phyloP scores from a whole-genome alignment of 2,888 invertebrate genomes.

The Sisyra terminalis region DNA sequence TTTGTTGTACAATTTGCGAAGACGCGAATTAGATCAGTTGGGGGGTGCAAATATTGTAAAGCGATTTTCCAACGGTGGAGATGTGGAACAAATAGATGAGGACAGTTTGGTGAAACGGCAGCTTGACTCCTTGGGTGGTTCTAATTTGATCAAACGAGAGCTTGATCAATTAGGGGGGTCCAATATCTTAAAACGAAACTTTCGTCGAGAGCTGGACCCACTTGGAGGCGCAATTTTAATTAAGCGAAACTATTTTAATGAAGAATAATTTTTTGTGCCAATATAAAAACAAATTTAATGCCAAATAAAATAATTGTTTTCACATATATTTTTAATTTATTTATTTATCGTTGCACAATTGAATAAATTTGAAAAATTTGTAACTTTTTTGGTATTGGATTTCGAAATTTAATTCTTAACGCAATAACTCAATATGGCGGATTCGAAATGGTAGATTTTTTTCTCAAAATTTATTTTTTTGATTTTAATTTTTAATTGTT shows the following conservation, averaged over 20 bases:
- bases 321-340: not conserved
- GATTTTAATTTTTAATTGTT: no score
- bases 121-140: slow-evolving; percentile 3
- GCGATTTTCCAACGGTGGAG: not conserved
- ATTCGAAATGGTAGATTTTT: no score
- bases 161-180: not conserved
- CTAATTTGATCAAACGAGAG: slow-evolving; percentile 4
- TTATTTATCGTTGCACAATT: no score
- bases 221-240: not conserved
- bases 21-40: slow-evolving; percentile 1
- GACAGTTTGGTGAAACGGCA: not conserved
- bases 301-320: not conserved
- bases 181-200: slow-evolving; percentile 1
- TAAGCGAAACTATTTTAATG: not conserved
- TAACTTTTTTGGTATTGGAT: no score
- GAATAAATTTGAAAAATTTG: no score
- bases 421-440: no score
- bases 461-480: no score
- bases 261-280: not conserved
- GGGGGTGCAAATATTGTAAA: slow-evolving; percentile 5
- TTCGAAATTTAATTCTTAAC: no score
- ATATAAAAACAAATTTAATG: no score
- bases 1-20: no score
- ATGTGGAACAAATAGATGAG: not conserved
- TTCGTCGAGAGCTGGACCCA: not conserved